phyloP scores from a whole-genome alignment of 1,140 invertebrate genomes.

The Arion vulgaris region DNA sequence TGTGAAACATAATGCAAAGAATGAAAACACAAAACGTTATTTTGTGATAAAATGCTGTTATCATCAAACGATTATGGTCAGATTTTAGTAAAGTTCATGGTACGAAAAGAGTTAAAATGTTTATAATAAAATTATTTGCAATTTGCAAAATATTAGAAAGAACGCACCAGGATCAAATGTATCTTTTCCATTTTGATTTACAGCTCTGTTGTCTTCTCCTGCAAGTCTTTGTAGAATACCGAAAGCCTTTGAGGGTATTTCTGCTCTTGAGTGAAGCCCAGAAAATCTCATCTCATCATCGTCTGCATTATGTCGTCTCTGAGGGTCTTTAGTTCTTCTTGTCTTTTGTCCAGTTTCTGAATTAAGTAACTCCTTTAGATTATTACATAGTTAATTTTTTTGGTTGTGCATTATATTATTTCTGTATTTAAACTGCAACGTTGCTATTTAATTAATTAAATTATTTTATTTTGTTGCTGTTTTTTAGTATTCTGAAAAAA shows the following conservation, averaged over 20 bases:
- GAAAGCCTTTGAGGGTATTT: constrained; percentile 83
- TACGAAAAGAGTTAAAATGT: no score
- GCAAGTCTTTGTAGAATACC: constrained; percentile 77
- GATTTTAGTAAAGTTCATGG: no score
- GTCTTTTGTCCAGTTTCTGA: constrained; percentile 39
- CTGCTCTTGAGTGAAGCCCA: constrained; percentile 78
- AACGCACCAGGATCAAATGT: constrained; percentile 12
- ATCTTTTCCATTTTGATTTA: constrained; percentile 20
- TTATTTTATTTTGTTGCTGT: no score
- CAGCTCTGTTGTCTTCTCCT: constrained; percentile 39
- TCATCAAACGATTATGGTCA: no score
- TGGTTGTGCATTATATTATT: no score
- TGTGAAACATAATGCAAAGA: no score
- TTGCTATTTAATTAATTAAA: no score
- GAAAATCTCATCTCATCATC: constrained; percentile 76
- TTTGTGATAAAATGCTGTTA: no score
- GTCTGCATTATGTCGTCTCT: constrained; percentile 69
- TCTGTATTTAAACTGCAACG: no score
- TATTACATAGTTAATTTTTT: background rate
- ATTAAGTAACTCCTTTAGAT: background rate
- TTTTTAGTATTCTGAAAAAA: no score
- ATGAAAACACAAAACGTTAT: no score
- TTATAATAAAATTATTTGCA: no score
- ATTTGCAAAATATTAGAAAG: background rate
- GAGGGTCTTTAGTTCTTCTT: constrained; percentile 55